Evolutionary conservation across 2,797 vertebrate species (phyloP), one percentile per base, ranked within the genome.

Genomic region (Sebastolobus alascanus): DNA sequence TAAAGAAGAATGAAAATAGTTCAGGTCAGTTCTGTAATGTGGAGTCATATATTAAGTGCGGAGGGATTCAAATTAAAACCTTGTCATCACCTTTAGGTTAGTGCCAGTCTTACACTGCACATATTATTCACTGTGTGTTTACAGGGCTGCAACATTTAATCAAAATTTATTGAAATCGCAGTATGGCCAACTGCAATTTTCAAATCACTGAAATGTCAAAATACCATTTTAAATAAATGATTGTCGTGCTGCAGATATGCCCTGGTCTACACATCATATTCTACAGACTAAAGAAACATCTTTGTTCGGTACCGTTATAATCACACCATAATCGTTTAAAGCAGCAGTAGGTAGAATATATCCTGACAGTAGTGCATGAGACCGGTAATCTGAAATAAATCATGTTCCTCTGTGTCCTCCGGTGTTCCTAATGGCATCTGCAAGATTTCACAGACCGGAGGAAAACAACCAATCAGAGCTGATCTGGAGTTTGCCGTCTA

Each of bases 361-460:
- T 18, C 16, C 0, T 50, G 18, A 50, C 46, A 50, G 46, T 9
- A 2, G 46, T 9, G 1, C 18, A 50, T 50, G 0, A 50, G 1
- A 50, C 8, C 0, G 18, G 46, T 50, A 50, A 50, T 46, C 43
- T 1, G 16, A 50, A 50, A 50, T 4, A 50, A 0, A 50, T 20
- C 46, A 50, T 20, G 46, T 50, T 18, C 46, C 18, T 18, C 46
- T 50, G 46, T 50, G 46, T 50, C 0, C 46, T 50, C 46, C 18
- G 18, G 2, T 50, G 46, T 7, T 50, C 46, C 46, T 50, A 50
- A 0, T 0, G 43, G 7, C 43, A 1, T 18, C 43, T 46, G 0
- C 0, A 46, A 20, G 16, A 46, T 46, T 0, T 46, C 16, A 46
- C 43, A 46, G 3, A 18, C 43, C 43, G 0, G 7, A 46, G 0